Evolutionary conservation across 2,797 vertebrate species (phyloP).

Genomic region (Tokudaia muenninki): DNA sequence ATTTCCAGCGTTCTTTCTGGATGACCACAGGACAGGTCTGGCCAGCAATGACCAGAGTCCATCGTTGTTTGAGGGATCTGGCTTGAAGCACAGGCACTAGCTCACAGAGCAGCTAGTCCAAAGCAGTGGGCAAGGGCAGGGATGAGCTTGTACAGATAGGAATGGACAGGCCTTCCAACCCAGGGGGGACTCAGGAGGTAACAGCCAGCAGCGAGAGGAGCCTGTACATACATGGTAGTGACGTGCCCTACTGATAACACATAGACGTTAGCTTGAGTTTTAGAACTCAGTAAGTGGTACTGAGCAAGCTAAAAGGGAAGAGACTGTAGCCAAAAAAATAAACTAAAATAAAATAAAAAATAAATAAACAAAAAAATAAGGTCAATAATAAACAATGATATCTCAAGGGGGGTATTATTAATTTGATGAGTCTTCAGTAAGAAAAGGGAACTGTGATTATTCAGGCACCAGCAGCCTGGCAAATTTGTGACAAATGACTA

Average conservation of each 20-base stretch:
- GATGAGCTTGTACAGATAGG: not conserved
- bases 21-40: not conserved
- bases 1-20: slow-evolving; percentile 31
- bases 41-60: slow-evolving; percentile 19
- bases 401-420: not conserved
- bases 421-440: slow-evolving; percentile 27
- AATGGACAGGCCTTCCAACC: slow-evolving; percentile 32
- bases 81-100: not conserved
- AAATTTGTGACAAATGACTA: not conserved
- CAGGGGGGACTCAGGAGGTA: slow-evolving; percentile 42
- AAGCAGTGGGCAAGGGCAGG: not conserved
- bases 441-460: not conserved
- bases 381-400: not conserved
- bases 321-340: not conserved
- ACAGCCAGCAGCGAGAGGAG: not conserved
- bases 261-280: slow-evolving; percentile 44
- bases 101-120: not conserved
- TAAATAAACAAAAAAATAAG: not conserved
- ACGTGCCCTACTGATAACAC: not conserved
- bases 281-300: slow-evolving; percentile 39
- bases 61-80: not conserved
- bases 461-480: not conserved
- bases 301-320: slow-evolving; percentile 21
- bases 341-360: too few relatives aligned
- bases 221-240: not conserved